A percentile compares a stretch with the other conserved stretches of the same genome.
phyloP scores from a whole-genome alignment of 2,888 invertebrate species.

The Drosophila rellima region DNA sequence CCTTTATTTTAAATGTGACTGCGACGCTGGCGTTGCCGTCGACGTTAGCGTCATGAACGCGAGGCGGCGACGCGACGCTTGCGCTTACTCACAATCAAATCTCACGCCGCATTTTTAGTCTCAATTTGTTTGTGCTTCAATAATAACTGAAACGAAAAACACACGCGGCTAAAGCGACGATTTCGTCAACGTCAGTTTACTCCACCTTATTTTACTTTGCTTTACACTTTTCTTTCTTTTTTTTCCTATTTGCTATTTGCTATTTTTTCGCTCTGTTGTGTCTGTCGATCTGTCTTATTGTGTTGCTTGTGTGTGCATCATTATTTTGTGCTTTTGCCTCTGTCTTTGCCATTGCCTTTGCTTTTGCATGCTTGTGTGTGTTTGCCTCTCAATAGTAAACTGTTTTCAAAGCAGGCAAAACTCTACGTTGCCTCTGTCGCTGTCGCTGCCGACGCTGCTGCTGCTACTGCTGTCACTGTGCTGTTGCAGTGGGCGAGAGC shows the following conservation, averaged over 20 bases:
- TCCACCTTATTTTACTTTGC: slow-evolving; percentile 51
- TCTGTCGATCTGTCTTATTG: slow-evolving; percentile 29
- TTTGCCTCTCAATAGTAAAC: slow-evolving; percentile 52
- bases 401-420: slow-evolving; percentile 43
- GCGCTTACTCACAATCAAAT: slow-evolving; percentile 83
- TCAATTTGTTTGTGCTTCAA: slow-evolving; percentile 83
- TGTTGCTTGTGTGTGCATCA: slow-evolving; percentile 20
- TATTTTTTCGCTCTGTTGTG: slow-evolving; percentile 13
- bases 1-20: slow-evolving; percentile 68
- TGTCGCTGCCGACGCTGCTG: slow-evolving; percentile 1
- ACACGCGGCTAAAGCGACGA: slow-evolving; percentile 77
- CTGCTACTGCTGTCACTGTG: neutral
- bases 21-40: slow-evolving; percentile 49
- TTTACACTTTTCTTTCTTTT: slow-evolving; percentile 40
- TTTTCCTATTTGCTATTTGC: slow-evolving; percentile 4
- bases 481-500: slow-evolving; percentile 51
- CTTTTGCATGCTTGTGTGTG: slow-evolving; percentile 54
- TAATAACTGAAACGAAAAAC: slow-evolving; percentile 82
- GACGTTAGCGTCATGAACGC: slow-evolving; percentile 35
- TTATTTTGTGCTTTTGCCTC: slow-evolving; percentile 16
- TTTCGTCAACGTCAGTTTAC: slow-evolving; percentile 76
- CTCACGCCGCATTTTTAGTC: slow-evolving; percentile 84
- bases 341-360: slow-evolving; percentile 52
- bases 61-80: slow-evolving; percentile 56
- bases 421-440: slow-evolving; percentile 16